Evolutionary conservation across 2,888 invertebrate species (phyloP).

Genomic region (Tachina fera): DNA sequence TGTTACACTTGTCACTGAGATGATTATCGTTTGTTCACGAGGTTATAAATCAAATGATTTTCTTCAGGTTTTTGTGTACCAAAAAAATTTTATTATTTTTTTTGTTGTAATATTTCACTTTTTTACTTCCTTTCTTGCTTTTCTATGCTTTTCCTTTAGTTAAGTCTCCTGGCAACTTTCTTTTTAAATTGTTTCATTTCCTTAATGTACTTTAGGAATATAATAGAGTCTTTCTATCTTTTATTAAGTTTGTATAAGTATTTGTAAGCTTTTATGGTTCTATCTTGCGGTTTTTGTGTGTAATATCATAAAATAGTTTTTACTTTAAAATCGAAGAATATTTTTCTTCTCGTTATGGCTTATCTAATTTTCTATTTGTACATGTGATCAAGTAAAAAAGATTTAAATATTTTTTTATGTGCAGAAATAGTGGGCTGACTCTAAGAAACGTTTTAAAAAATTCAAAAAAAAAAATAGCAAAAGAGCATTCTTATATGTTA

Average conservation of each 20-base stretch:
- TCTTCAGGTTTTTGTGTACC: conserved; percentile 22
- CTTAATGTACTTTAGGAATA: conserved; percentile 56
- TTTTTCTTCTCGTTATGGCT: neutral
- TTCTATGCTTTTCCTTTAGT: conserved; percentile 13
- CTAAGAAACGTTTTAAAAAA: neutral
- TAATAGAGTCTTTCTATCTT: conserved; percentile 33
- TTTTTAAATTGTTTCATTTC: conserved; percentile 64
- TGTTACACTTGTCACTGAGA: conserved; percentile 38
- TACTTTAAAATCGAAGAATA: conserved; percentile 30
- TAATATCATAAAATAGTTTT: conserved; percentile 38
- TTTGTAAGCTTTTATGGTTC: neutral
- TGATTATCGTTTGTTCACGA: conserved; percentile 52
- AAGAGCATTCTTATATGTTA: neutral
- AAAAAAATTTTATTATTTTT: conserved; percentile 14
- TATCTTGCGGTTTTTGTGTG: conserved; percentile 23
- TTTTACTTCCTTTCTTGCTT: conserved; percentile 1
- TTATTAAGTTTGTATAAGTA: neutral
- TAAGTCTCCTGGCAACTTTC: conserved; percentile 57
- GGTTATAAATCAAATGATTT: conserved; percentile 64
- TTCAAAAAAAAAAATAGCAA: neutral
- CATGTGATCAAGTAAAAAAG: neutral
- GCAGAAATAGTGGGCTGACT: neutral
- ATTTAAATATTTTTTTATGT: neutral
- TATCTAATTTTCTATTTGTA: conserved; percentile 10
- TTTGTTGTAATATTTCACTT: neutral